A percentile compares a stretch with the other conserved stretches of the same genome.
phyloP scores from a whole-genome alignment of 2,113 vertebrate genomes.

The Colistium nudipinnis region DNA sequence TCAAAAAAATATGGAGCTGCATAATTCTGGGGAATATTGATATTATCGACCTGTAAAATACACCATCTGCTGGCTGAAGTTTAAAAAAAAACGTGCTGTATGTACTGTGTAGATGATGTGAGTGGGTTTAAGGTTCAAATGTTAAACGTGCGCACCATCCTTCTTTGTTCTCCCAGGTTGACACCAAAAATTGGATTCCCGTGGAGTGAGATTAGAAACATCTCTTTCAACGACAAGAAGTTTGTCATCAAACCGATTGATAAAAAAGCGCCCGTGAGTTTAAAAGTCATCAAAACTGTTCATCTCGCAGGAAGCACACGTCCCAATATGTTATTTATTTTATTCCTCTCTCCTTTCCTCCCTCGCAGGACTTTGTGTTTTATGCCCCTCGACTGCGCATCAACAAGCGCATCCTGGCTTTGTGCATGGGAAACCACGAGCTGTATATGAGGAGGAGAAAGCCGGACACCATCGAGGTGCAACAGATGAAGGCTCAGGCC shows the following conservation, averaged over 20 bases:
- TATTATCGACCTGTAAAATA: neutral
- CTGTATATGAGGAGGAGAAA: slow-evolving; percentile 98
- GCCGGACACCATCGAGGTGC: slow-evolving; percentile 98
- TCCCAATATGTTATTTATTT: neutral
- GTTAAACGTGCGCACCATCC: neutral
- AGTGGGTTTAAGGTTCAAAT: neutral
- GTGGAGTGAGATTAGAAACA: slow-evolving; percentile 98
- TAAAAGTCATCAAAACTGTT: neutral
- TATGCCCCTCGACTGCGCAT: slow-evolving; percentile 96
- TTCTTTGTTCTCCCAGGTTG: slow-evolving; percentile 78
- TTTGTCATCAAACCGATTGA: slow-evolving; percentile 99
- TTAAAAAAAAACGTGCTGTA: no score
- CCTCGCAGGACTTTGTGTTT: slow-evolving; percentile 94
- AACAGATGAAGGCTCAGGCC: slow-evolving; percentile 99
- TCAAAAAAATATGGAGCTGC: no score
- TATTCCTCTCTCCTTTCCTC: neutral
- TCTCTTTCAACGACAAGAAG: slow-evolving; percentile 98
- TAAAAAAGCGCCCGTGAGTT: slow-evolving; percentile 96
- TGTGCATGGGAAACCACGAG: slow-evolving; percentile 99
- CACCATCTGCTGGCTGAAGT: slow-evolving; percentile 44
- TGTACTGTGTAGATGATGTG: no score
- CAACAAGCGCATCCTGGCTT: slow-evolving; percentile 95
- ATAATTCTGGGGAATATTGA: no score
- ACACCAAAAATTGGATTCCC: slow-evolving; percentile 99
- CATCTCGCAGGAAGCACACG: neutral